These are phyloP conservation scores for Thunnus thynnus DNA, from an alignment of 2,113 vertebrate genomes.

Conservation along the genomic window DNA sequence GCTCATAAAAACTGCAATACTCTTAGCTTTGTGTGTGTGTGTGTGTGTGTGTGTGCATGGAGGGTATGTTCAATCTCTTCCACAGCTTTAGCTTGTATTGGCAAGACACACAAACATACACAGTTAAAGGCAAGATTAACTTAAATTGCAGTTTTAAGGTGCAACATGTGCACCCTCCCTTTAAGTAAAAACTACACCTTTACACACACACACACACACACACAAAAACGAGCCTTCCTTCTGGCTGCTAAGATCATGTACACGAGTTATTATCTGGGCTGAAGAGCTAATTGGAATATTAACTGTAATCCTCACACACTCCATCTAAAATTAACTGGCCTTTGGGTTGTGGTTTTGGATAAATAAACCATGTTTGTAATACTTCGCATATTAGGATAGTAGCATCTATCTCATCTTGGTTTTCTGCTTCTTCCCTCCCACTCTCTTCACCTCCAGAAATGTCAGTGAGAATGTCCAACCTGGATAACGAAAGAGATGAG, in stretches of 20 bases:
- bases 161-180: neutral
- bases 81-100: neutral
- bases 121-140: neutral
- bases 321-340: too few species aligned
- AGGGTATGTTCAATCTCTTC: too few species aligned
- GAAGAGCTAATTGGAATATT: neutral
- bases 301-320: neutral
- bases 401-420: neutral
- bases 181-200: neutral
- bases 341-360: neutral
- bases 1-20: slow-evolving; percentile 6
- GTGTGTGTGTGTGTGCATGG: neutral
- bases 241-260: neutral
- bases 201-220: too few species aligned
- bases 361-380: neutral
- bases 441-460: slow-evolving; percentile 87
- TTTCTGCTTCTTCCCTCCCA: neutral
- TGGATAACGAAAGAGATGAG: slow-evolving; percentile 97
- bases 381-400: neutral
- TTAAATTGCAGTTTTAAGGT: neutral
- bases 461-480: slow-evolving; percentile 99
- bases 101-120: neutral
- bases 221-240: neutral
- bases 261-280: neutral
- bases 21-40: neutral